phyloP scores from a whole-genome alignment of 2,888 invertebrate species.

The Muschampia plurimacula region DNA sequence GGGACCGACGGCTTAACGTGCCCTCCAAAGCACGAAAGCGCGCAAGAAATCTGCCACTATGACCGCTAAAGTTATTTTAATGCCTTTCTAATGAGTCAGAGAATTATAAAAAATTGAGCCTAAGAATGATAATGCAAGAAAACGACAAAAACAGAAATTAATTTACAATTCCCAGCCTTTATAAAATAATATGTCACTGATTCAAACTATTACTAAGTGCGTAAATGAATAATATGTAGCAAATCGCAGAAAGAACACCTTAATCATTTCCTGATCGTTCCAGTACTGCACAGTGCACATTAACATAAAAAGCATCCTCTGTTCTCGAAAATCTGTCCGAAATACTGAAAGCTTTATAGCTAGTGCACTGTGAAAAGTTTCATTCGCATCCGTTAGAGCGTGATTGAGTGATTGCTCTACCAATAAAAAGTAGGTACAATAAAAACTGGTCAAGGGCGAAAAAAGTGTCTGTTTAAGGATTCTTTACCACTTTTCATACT shows the following conservation, averaged over 20 bases:
- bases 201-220: too few relatives aligned
- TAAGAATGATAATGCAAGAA: too few relatives aligned
- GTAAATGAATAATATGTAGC: too few relatives aligned
- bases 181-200: too few relatives aligned
- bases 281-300: slow-evolving; percentile 8
- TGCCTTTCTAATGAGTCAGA: too few relatives aligned
- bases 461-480: not conserved
- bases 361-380: slow-evolving; percentile 37
- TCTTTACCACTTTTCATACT: not conserved
- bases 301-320: slow-evolving; percentile 28
- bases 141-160: too few relatives aligned
- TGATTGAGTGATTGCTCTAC: slow-evolving; percentile 42
- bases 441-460: slow-evolving; percentile 12
- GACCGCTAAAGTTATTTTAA: too few relatives aligned
- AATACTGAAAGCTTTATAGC: slow-evolving; percentile 37
- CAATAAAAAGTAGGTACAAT: slow-evolving; percentile 29
- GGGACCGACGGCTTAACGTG: too few relatives aligned
- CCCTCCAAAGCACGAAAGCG: too few relatives aligned
- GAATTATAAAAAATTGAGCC: too few relatives aligned
- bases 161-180: too few relatives aligned
- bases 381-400: slow-evolving; percentile 41
- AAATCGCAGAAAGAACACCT: not conserved
- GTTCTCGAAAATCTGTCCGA: slow-evolving; percentile 29
- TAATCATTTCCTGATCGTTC: not conserved
- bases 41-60: too few relatives aligned